These are phyloP conservation scores for Dryobotodes eremita DNA, from an alignment of 2,888 invertebrate species.

Conservation along the genomic window DNA sequence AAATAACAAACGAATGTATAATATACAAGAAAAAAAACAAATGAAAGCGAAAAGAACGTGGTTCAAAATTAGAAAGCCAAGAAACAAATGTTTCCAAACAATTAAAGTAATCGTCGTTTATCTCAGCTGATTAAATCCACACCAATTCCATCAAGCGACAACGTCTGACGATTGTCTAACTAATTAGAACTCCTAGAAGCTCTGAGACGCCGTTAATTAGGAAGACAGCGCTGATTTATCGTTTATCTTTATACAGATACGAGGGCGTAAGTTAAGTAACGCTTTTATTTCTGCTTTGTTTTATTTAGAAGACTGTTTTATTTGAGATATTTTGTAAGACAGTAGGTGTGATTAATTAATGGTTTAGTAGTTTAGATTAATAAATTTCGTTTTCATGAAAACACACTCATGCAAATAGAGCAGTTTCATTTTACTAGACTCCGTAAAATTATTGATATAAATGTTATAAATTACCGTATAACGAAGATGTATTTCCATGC, in stretches of 20 bases:
- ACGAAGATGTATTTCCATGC: background rate
- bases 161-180: constrained; percentile 64
- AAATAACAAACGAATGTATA: background rate
- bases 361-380: background rate
- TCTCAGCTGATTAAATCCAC: constrained; percentile 58
- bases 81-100: constrained; percentile 34
- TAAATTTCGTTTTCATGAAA: background rate
- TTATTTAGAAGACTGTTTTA: constrained; percentile 11
- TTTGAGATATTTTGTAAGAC: background rate
- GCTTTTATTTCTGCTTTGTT: constrained; percentile 21
- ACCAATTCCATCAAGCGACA: constrained; percentile 59
- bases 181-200: constrained; percentile 67
- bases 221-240: constrained; percentile 64
- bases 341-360: background rate
- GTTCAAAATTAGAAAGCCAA: constrained; percentile 9
- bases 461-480: background rate
- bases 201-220: constrained; percentile 64
- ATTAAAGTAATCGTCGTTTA: constrained; percentile 42
- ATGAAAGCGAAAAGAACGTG: background rate
- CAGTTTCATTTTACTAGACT: background rate
- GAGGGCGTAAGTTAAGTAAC: constrained; percentile 33
- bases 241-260: constrained; percentile 47
- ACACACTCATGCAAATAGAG: background rate
- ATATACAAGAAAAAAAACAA: background rate
- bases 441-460: background rate